Evolutionary conservation across 2,888 invertebrate genomes (phyloP).

Genomic region (Schrankia costaestrigalis): DNA sequence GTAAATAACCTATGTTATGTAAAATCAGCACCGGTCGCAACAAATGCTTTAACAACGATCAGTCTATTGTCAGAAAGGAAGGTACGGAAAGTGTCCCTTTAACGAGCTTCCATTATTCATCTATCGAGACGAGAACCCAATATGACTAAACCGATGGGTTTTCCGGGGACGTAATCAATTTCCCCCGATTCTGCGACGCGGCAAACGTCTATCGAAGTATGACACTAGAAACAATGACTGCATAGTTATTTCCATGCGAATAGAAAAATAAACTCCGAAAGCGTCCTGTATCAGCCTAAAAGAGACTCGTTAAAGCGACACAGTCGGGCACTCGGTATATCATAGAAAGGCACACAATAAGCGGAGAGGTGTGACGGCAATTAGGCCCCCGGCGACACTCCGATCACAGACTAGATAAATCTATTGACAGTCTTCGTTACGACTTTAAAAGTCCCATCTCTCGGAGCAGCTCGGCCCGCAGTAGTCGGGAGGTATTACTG

Average conservation of each 20-base stretch:
- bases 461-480: constrained; percentile 14
- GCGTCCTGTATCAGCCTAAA: constrained; percentile 10
- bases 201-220: too few relatives aligned
- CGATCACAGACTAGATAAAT: constrained; percentile 79
- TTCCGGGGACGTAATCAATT: constrained; percentile 17
- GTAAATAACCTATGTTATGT: constrained; percentile 77
- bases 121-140: constrained; percentile 29
- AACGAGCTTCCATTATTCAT: constrained; percentile 59
- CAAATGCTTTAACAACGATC: constrained; percentile 78
- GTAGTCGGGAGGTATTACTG: constrained; percentile 45
- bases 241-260: too few relatives aligned
- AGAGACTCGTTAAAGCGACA: constrained; percentile 50
- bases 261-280: constrained; percentile 5
- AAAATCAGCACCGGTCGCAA: constrained; percentile 80
- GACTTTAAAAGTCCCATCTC: constrained; percentile 63
- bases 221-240: too few relatives aligned
- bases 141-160: constrained; percentile 27
- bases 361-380: constrained; percentile 75
- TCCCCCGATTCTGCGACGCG: constrained; percentile 16
- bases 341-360: constrained; percentile 78
- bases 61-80: constrained; percentile 80
- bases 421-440: constrained; percentile 74
- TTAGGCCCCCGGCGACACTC: constrained; percentile 77
- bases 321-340: constrained; percentile 64
- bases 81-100: constrained; percentile 56